Evolutionary conservation across 2,113 vertebrate genomes (phyloP).

Genomic region (Phocoena phocoena): DNA sequence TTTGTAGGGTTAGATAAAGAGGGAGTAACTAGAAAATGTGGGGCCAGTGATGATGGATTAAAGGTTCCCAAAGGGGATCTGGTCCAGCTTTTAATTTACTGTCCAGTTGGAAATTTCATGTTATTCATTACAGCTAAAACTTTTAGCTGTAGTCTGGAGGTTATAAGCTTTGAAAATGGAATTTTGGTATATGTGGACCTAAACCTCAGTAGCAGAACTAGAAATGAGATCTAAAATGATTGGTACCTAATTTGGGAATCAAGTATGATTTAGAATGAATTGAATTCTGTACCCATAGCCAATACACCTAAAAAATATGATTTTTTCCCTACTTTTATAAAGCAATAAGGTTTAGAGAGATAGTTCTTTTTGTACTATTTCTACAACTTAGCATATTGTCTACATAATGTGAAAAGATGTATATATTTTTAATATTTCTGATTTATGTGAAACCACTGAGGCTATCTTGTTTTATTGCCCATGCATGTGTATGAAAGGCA

Average conservation of each 20-base stretch:
- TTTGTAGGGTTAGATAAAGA: neutral
- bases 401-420: neutral
- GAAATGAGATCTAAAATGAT: conserved; percentile 11
- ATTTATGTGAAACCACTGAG: neutral
- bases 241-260: neutral
- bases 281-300: neutral
- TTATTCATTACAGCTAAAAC: conserved; percentile 9
- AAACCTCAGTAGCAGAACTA: neutral
- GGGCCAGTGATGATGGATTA: neutral
- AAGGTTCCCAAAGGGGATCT: neutral
- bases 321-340: neutral
- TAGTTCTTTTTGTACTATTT: neutral
- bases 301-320: neutral
- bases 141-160: neutral
- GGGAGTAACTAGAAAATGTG: neutral
- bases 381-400: neutral
- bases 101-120: neutral
- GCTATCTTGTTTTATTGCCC: neutral
- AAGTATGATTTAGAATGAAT: conserved; percentile 1
- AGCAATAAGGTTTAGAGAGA: neutral
- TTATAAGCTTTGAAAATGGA: neutral
- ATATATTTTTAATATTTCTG: neutral
- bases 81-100: neutral
- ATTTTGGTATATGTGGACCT: neutral
- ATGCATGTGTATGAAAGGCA: neutral